phyloP scores from a whole-genome alignment of 1,140 invertebrate species.

The Oreohelix idahoensis region DNA sequence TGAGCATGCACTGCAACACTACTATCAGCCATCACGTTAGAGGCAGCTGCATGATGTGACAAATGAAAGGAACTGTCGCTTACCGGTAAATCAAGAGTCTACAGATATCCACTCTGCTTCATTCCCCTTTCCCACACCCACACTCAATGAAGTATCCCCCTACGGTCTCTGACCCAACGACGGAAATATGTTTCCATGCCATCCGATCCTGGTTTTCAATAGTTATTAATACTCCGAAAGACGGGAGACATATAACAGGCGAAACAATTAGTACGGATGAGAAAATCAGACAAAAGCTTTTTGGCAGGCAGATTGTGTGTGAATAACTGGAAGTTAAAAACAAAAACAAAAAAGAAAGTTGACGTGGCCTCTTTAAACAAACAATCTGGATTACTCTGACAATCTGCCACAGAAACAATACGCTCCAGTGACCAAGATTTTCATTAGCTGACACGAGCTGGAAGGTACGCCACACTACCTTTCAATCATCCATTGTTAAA shows the following conservation, averaged over 20 bases:
- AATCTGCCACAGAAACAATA: conserved; percentile 1
- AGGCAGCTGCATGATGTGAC: no score
- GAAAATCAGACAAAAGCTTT: neutral
- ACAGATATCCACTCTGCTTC: no score
- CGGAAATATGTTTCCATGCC: neutral
- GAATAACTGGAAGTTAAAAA: neutral
- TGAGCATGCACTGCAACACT: no score
- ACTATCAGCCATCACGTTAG: no score
- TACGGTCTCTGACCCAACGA: neutral
- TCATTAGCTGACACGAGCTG: neutral
- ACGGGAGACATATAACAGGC: no score
- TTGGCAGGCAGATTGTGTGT: neutral
- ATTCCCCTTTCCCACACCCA: no score
- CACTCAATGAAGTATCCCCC: no score
- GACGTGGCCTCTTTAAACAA: neutral
- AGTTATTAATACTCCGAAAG: no score
- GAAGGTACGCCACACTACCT: conserved; percentile 2
- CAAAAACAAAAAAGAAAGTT: neutral
- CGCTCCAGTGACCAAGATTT: neutral
- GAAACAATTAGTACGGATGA: no score
- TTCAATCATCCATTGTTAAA: neutral
- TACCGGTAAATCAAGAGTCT: no score
- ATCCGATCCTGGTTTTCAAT: neutral
- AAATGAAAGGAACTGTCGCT: no score
- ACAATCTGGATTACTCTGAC: neutral